Percentiles rank a stretch among this genome's conserved stretches.
These are phyloP conservation scores for Abscondita cerata DNA, from an alignment of 2,888 invertebrate genomes.

Conservation along the genomic window DNA sequence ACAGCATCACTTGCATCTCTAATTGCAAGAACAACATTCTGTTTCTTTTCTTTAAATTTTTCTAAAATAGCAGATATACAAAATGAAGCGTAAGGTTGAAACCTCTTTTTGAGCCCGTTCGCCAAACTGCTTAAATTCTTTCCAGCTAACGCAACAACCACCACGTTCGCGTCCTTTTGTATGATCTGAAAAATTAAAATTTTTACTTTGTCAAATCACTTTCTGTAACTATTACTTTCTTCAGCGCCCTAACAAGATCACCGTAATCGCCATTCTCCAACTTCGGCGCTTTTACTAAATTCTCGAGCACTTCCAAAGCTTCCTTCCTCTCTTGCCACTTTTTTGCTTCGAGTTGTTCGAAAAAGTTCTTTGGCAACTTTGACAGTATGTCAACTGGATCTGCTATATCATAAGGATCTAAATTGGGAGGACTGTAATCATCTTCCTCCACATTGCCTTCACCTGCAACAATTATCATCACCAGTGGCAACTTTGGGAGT, in stretches of 20 bases:
- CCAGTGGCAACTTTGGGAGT: too few relatives aligned
- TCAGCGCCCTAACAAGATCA: constrained; percentile 83
- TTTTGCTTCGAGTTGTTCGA: constrained; percentile 91
- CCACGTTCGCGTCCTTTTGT: constrained; percentile 93
- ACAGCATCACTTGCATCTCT: constrained; percentile 91
- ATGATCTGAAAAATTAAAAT: constrained; percentile 69
- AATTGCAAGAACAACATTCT: constrained; percentile 84
- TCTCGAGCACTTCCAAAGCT: constrained; percentile 82
- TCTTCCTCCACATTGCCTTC: constrained; percentile 69
- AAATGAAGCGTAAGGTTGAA: constrained; percentile 81
- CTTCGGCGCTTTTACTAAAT: constrained; percentile 80
- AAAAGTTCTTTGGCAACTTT: constrained; percentile 94
- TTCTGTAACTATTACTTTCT: constrained; percentile 68
- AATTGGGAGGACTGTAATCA: constrained; percentile 62
- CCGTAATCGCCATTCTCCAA: constrained; percentile 93
- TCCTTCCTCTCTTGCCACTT: constrained; percentile 98
- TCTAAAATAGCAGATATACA: constrained; percentile 83
- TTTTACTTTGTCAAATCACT: too few relatives aligned
- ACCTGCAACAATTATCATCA: constrained; percentile 49
- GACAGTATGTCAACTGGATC: constrained; percentile 93
- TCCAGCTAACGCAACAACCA: constrained; percentile 86
- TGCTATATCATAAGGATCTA: constrained; percentile 90
- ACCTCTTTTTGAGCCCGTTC: constrained; percentile 84
- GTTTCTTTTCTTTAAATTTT: constrained; percentile 98
- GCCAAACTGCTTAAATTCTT: constrained; percentile 86